phyloP scores from a whole-genome alignment of 2,113 vertebrate species.

The Corydoras maculifer region DNA sequence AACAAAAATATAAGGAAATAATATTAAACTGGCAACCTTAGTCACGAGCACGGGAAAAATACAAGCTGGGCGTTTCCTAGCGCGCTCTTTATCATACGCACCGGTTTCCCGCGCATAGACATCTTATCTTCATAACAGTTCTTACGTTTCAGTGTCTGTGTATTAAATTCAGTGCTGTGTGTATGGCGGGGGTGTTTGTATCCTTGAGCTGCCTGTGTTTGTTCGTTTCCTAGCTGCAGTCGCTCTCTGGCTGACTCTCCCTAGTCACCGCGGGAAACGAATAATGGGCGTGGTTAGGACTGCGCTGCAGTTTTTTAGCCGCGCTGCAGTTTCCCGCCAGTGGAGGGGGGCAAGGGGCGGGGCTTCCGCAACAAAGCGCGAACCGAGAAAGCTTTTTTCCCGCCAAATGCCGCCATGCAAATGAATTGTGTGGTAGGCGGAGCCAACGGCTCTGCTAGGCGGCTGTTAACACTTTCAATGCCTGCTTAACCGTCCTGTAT shows the following conservation, averaged over 20 bases:
- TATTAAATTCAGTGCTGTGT: background rate
- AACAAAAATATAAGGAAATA: background rate
- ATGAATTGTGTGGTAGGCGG: conserved; percentile 24
- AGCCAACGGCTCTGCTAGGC: background rate
- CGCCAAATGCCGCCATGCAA: conserved; percentile 43
- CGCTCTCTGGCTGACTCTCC: background rate
- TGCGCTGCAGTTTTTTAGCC: conserved; percentile 21
- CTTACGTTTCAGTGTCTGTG: no score
- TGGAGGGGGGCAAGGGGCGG: conserved; percentile 30
- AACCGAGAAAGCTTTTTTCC: conserved; percentile 19
- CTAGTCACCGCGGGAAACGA: conserved; percentile 30
- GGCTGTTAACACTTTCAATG: conserved; percentile 35
- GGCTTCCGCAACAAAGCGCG: conserved; percentile 32
- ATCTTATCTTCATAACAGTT: background rate
- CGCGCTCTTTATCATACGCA: background rate
- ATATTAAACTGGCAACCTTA: background rate
- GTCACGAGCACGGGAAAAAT: background rate
- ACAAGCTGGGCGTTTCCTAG: no score
- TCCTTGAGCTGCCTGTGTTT: conserved; percentile 15
- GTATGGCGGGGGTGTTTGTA: background rate
- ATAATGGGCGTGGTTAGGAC: conserved; percentile 29
- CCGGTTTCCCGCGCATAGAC: background rate
- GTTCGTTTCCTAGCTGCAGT: conserved; percentile 29
- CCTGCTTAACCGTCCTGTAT: background rate
- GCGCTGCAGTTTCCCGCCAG: conserved; percentile 50